Evolutionary conservation across 92 coral and sea anemone genomes (phyloP), one percentile per base, ranked within the genome.

Genomic region (Epizoanthus rinbou): DNA sequence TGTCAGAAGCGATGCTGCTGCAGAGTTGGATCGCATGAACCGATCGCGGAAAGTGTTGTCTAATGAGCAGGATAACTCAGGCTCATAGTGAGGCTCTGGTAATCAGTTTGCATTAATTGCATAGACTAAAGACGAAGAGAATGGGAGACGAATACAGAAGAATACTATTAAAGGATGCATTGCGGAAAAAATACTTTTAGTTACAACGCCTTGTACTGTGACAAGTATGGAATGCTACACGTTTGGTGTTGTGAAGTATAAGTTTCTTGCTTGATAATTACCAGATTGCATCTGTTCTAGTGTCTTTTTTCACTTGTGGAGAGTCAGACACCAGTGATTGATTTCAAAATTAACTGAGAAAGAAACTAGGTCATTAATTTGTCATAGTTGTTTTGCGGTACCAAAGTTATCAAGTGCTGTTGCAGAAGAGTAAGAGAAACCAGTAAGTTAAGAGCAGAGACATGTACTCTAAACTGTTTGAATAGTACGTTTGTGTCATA

Each of bases 11-110:
- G 99, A 96, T 79, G 99, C 99, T 6, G 98, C 95, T 41, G 99
- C 99, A 11, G 99, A 97, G 74, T 84, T 97, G 69, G 97, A 94
- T 62, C 98, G 98, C 64, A 97, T 97, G 99, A 97, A 91, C 78
- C 81, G 98, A 85, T 90, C 93, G 22, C 94, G 95, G 89, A 97
- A 94, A 87, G 73, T 94, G 16, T 89, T 90, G 57, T 54, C 87
- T 19, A 59, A 25, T 37, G 90, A 87, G 22, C 72, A 65, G 33
- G 79, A 87, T 57, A 37, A 58, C 37, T 78, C 82, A 22, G 47
- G 64, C 71, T 41, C 82, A 13, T 78, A 78, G 66, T 33, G 72
- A 18, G 8, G 45, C 66, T 19, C 54, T 50, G 2, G 14, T 50
- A 50, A 50, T 50, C 54, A 5, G 54, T 11, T 50, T 50, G 54